These are phyloP conservation scores for Octomys mimax DNA, from an alignment of 2,797 vertebrate genomes.

Conservation along the genomic window DNA sequence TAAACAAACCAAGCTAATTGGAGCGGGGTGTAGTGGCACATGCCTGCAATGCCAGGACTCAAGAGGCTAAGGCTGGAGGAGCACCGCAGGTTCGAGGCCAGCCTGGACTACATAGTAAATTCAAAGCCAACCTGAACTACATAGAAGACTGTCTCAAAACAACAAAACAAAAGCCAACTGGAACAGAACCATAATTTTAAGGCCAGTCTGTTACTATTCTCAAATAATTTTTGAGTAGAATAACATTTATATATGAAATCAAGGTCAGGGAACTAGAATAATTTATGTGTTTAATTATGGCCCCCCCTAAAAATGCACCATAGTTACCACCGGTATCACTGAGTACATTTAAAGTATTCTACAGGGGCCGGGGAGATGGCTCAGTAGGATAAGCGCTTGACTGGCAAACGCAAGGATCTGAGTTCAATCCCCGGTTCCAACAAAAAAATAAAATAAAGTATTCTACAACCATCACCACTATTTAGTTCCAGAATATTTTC, in stretches of 20 bases:
- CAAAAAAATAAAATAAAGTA: no score
- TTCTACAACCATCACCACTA: background rate
- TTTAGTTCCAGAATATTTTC: background rate
- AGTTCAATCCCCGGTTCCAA: no score
- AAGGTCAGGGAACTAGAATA: background rate
- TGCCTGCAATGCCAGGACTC: background rate
- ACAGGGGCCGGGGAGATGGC: no score
- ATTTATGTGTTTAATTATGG: background rate
- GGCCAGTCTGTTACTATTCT: background rate
- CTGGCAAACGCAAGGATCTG: no score
- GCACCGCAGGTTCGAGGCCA: background rate
- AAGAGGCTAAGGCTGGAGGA: background rate
- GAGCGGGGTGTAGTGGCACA: background rate
- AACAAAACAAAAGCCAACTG: background rate
- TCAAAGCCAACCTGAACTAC: background rate
- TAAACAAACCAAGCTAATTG: background rate
- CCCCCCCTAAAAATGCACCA: background rate
- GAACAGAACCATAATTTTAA: conserved; percentile 18
- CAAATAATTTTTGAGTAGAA: background rate
- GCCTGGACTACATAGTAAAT: background rate
- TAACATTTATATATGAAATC: background rate
- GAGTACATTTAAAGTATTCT: background rate
- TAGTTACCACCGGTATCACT: background rate
- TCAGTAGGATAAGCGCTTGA: no score
- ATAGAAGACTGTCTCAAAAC: background rate